Conservation (phyloP, 2,888 invertebrate genomes). For the Drosophila pegasa region DNA sequence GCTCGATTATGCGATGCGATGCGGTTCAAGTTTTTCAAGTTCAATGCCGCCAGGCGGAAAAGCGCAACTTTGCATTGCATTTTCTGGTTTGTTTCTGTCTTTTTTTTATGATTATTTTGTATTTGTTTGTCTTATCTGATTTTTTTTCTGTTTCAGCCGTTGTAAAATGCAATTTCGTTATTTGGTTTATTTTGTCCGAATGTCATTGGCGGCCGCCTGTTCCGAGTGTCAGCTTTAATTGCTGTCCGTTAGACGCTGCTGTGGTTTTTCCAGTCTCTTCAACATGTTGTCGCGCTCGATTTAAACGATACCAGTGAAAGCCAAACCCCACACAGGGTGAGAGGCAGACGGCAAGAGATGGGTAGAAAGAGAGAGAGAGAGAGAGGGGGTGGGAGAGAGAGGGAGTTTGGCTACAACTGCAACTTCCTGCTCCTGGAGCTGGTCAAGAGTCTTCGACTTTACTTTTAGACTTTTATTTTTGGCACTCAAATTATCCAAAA, state of each 20-base stretch:
- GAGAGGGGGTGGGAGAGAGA: background rate
- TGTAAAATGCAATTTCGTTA: constrained; percentile 77
- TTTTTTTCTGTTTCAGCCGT: constrained; percentile 11
- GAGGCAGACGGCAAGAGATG: background rate
- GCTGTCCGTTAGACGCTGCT: constrained; percentile 33
- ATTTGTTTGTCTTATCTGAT: constrained; percentile 19
- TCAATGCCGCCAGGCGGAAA: constrained; percentile 78
- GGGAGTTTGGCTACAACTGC: background rate
- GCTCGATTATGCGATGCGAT: constrained; percentile 23
- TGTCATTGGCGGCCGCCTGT: constrained; percentile 28
- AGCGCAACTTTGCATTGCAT: constrained; percentile 45
- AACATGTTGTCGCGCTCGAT: constrained; percentile 45
- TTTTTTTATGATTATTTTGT: constrained; percentile 12
- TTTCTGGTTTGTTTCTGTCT: constrained; percentile 29
- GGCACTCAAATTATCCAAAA: constrained; percentile 20
- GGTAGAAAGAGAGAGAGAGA: background rate
- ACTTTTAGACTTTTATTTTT: background rate
- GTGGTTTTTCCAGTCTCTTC: constrained; percentile 70
- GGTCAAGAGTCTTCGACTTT: background rate
- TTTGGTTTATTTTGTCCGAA: constrained; percentile 58
- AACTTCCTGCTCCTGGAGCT: constrained; percentile 13
- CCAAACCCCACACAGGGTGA: constrained; percentile 29
- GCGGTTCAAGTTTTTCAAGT: constrained; percentile 70
- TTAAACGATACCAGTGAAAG: constrained; percentile 73
- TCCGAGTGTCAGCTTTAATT: constrained; percentile 64